A percentile compares a stretch with the other conserved stretches of the same genome.
phyloP scores from a whole-genome alignment of 2,888 invertebrate genomes.

The Panzeria rudis region DNA sequence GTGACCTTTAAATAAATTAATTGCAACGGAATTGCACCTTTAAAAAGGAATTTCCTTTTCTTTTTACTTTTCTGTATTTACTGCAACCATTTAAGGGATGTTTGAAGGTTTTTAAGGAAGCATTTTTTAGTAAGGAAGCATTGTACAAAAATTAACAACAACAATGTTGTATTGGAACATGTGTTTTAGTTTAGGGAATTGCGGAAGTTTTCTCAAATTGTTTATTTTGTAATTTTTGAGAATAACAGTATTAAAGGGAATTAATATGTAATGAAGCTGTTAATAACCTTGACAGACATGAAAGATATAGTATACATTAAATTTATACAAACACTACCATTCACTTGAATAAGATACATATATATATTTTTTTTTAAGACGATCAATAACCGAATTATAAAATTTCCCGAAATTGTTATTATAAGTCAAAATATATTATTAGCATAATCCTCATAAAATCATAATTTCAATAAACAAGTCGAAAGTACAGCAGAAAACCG shows the following conservation, averaged over 20 bases:
- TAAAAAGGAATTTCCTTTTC: slow-evolving; percentile 54
- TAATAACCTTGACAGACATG: background rate
- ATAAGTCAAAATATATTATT: too few species aligned
- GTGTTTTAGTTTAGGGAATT: slow-evolving; percentile 19
- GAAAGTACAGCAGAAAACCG: too few species aligned
- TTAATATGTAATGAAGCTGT: slow-evolving; percentile 6
- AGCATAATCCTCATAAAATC: too few species aligned
- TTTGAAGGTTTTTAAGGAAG: slow-evolving; percentile 8
- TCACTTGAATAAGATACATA: too few species aligned
- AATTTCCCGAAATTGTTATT: too few species aligned
- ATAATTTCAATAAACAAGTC: too few species aligned
- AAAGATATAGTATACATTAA: too few species aligned
- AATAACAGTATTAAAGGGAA: background rate
- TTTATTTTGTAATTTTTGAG: slow-evolving; percentile 17
- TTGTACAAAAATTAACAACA: background rate
- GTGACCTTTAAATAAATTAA: slow-evolving; percentile 63
- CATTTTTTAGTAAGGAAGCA: background rate
- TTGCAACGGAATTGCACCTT: slow-evolving; percentile 60
- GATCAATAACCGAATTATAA: too few species aligned
- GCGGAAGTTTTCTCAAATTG: slow-evolving; percentile 23
- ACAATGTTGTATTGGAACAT: slow-evolving; percentile 8
- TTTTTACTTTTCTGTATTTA: slow-evolving; percentile 22
- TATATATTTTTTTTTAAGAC: too few species aligned
- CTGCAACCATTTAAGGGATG: slow-evolving; percentile 50
- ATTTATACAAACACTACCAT: too few species aligned